A percentile compares a stretch with the other conserved stretches of the same genome.
phyloP scores from a whole-genome alignment of 1,140 invertebrate species.

The Coptotermes formosanus region DNA sequence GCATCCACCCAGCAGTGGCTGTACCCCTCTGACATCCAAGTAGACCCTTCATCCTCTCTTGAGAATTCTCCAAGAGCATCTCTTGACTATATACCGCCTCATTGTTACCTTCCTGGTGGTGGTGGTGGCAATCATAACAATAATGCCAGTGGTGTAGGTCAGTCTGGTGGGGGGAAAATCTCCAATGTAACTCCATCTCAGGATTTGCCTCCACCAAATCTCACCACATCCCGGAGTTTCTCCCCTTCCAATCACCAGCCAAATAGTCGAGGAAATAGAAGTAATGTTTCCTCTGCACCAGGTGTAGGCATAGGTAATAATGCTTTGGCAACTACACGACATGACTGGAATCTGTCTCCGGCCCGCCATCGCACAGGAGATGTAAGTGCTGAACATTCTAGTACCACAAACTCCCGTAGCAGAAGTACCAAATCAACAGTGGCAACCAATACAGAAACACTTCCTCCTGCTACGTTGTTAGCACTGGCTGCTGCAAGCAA shows the following conservation, averaged over 20 bases:
- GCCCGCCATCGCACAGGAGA: constrained; percentile 22
- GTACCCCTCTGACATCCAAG: constrained; percentile 60
- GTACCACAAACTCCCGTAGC: background rate
- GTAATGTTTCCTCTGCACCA: constrained; percentile 12
- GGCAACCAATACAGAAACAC: constrained; percentile 43
- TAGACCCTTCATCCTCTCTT: constrained; percentile 50
- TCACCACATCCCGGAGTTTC: constrained; percentile 20
- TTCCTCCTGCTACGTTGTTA: constrained; percentile 49
- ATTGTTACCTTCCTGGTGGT: constrained; percentile 43
- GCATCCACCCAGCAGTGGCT: constrained; percentile 55
- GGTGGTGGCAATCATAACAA: background rate
- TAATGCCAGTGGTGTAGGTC: background rate
- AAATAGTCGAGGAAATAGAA: background rate
- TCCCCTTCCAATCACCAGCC: constrained; percentile 26
- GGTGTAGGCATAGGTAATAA: background rate
- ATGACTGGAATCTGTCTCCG: constrained; percentile 23
- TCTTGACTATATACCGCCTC: constrained; percentile 50
- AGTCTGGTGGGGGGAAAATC: background rate
- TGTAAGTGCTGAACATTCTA: background rate
- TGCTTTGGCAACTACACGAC: background rate
- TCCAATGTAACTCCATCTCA: background rate
- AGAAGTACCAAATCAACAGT: constrained; percentile 18
- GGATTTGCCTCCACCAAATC: background rate
- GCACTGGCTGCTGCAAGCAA: constrained; percentile 45
- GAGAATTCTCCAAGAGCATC: constrained; percentile 50